Evolutionary conservation across 2,797 vertebrate species (phyloP), one percentile per base, ranked within the genome.

Genomic region (Sebastes kiyomatsui): DNA sequence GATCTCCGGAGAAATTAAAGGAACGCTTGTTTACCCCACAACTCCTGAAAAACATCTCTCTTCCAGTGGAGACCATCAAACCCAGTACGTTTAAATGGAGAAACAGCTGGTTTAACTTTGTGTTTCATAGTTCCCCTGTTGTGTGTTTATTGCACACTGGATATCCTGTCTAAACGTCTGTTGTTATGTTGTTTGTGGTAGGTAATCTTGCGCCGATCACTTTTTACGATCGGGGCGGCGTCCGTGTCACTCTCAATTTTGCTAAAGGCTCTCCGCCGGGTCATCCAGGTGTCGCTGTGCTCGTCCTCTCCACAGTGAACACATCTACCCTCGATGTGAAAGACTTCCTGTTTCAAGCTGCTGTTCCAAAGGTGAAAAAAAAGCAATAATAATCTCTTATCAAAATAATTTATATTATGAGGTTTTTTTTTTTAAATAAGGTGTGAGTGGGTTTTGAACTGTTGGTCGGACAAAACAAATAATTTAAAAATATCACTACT

Each of bases 201-300:
- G 97, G 97, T 86, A 81, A 82, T 1, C 61, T 96, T 80, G 95
- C 95, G 13, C 97, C 97, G 0, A 67, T 98, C 35, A 96, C 95
- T 0, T 84, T 97, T 23, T 95, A 94, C 0, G 95, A 98, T 52
- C 91, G 83, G 20, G 91, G 93, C 0, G 97, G 97, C 5, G 91
- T 98, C 87, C 94, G 93, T n/a, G 95, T 96, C 32, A 95, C 97
- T 42, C 95, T 98, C 14, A 97, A 98, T 92, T 97, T 98, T 62
- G 92, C 96, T 76, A 92, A 86, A 90, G 95, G 95, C 0, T 84
- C 93, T 0, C 94, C 92, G 1, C 88, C 92, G 0, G 94, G 94
- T 72, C 92, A 87, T 22, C 95, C 96, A 0, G 92, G 89, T 0
- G 93, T 97, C 20, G 95, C 95, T 2, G 97, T 97, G 83, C 79